Evolutionary conservation across 2,888 invertebrate genomes (phyloP).

Genomic region (Meliscaeva auricollis): DNA sequence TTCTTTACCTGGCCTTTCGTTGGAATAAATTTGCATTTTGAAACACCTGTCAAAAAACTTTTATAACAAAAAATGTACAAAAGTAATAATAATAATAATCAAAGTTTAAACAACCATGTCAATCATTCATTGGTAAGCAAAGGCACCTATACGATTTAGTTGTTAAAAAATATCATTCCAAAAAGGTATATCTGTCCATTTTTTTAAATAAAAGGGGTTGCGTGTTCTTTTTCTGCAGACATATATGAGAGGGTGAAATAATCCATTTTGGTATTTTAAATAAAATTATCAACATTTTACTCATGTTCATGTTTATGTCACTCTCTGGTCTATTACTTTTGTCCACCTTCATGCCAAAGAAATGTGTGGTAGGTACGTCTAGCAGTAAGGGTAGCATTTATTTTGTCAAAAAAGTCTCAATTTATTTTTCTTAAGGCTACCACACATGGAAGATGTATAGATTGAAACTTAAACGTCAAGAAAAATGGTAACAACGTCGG

Average conservation of each 20-base stretch:
- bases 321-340: slow-evolving; percentile 47
- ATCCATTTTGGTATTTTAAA: slow-evolving; percentile 3
- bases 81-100: background rate
- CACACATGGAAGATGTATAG: background rate
- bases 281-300: slow-evolving; percentile 45
- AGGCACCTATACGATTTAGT: background rate
- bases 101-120: background rate
- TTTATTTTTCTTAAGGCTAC: background rate
- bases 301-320: slow-evolving; percentile 46
- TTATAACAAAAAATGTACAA: too few species aligned
- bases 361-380: background rate
- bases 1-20: too few species aligned
- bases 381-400: slow-evolving; percentile 45
- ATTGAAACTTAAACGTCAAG: too few species aligned
- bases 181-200: background rate
- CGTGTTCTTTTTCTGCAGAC: slow-evolving; percentile 19
- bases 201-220: slow-evolving; percentile 17
- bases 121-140: too few species aligned
- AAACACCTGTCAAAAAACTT: slow-evolving; percentile 9
- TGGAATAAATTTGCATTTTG: background rate
- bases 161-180: background rate
- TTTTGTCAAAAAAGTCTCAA: slow-evolving; percentile 30
- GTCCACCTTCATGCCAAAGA: slow-evolving; percentile 47
- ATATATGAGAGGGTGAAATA: slow-evolving; percentile 16
- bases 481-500: too few species aligned